These are phyloP conservation scores for Tauraco erythrolophus DNA, from an alignment of 2,113 vertebrate genomes.

Conservation along the genomic window DNA sequence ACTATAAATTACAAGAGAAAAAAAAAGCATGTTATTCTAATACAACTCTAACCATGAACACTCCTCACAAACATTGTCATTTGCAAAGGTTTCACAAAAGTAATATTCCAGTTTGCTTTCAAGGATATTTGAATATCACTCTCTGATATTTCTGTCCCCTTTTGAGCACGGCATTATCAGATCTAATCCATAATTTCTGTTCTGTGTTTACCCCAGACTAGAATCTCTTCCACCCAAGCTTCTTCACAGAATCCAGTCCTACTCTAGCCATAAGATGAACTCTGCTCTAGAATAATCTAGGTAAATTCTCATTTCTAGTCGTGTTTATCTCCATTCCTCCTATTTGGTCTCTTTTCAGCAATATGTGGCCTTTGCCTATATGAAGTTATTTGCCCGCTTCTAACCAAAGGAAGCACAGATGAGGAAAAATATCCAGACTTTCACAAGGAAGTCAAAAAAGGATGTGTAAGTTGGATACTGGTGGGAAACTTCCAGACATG, in stretches of 20 bases:
- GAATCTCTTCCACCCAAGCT: background rate
- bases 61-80: background rate
- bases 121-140: too few relatives aligned
- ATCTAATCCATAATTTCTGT: background rate
- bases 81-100: background rate
- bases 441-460: background rate
- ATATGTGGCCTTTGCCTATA: background rate
- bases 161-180: background rate
- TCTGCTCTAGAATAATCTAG: background rate
- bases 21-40: background rate
- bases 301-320: background rate
- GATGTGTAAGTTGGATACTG: background rate
- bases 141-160: background rate
- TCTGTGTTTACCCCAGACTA: background rate
- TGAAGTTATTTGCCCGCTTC: background rate
- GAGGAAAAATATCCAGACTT: background rate
- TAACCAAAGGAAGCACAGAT: background rate
- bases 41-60: background rate
- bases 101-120: background rate
- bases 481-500: background rate
- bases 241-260: background rate
- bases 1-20: background rate
- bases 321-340: background rate
- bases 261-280: background rate
- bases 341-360: background rate